Conservation (phyloP, 2,888 invertebrate genomes). For the Nomada lathburiana region DNA sequence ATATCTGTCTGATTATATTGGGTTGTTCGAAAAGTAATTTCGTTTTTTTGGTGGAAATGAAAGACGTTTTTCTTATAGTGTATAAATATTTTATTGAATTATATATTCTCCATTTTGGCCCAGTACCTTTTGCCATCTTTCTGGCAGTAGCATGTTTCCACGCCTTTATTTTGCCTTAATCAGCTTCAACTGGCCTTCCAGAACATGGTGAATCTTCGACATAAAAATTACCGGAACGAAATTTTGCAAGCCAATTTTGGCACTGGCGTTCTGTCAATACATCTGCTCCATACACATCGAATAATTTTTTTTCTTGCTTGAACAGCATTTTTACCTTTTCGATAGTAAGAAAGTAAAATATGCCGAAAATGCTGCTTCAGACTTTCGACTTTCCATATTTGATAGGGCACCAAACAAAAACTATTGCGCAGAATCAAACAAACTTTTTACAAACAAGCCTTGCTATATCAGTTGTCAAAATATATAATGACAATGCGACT, state of each 20-base stretch:
- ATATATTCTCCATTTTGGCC: slow-evolving; percentile 20
- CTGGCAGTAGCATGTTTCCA: background rate
- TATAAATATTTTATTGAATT: slow-evolving; percentile 18
- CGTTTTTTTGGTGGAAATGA: background rate
- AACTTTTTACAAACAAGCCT: too few species aligned
- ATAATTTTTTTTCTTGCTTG: slow-evolving; percentile 29
- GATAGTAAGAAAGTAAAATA: slow-evolving; percentile 32
- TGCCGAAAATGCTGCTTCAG: background rate
- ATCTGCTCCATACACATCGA: slow-evolving; percentile 11
- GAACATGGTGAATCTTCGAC: background rate
- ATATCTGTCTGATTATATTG: too few species aligned
- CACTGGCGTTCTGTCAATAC: slow-evolving; percentile 15
- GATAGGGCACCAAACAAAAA: too few species aligned
- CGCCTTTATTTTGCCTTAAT: too few species aligned
- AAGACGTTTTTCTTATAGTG: slow-evolving; percentile 9
- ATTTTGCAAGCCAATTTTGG: too few species aligned
- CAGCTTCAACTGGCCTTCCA: too few species aligned
- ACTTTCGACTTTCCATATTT: too few species aligned
- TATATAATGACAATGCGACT: too few species aligned
- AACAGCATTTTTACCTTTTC: slow-evolving; percentile 36
- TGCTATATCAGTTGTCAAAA: too few species aligned
- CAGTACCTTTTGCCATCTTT: slow-evolving; percentile 18
- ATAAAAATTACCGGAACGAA: too few species aligned
- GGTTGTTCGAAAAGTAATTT: background rate
- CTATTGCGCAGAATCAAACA: too few species aligned